Conservation (phyloP, 2,797 vertebrate genomes). For the Novumbra hubbsi region DNA sequence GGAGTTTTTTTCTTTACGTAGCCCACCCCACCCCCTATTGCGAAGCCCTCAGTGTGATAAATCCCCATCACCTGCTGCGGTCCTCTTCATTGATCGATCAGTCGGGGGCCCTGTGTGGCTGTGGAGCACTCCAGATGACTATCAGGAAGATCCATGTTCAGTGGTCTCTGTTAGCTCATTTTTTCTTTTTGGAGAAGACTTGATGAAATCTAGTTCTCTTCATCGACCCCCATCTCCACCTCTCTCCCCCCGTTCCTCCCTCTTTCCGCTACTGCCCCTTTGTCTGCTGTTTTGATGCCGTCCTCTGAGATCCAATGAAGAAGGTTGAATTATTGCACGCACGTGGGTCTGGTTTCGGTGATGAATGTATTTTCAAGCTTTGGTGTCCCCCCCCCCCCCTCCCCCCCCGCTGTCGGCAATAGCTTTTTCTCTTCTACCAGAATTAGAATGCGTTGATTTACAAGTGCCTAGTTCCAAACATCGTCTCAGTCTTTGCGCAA, state of each 20-base stretch:
- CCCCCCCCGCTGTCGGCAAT: slow-evolving; percentile 48
- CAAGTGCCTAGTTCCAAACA: slow-evolving; percentile 53
- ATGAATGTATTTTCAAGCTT: slow-evolving; percentile 50
- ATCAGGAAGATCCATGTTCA: slow-evolving; percentile 39
- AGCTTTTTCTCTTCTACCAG: slow-evolving; percentile 21
- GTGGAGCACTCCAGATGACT: slow-evolving; percentile 52
- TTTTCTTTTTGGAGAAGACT: too few relatives aligned
- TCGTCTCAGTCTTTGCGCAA: slow-evolving; percentile 48
- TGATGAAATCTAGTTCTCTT: slow-evolving; percentile 1
- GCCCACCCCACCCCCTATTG: slow-evolving; percentile 7
- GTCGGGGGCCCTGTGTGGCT: slow-evolving; percentile 54
- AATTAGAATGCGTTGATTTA: slow-evolving; percentile 59
- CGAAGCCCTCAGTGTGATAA: slow-evolving; percentile 33
- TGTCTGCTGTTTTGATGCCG: slow-evolving; percentile 28
- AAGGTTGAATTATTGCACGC: slow-evolving; percentile 45
- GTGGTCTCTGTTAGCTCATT: too few relatives aligned
- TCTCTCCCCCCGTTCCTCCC: slow-evolving; percentile 30
- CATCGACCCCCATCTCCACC: not conserved
- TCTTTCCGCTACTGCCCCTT: slow-evolving; percentile 16
- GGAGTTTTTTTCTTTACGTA: slow-evolving; percentile 27
- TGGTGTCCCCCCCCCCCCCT: too few relatives aligned
- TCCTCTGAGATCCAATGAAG: slow-evolving; percentile 35
- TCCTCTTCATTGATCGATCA: slow-evolving; percentile 54
- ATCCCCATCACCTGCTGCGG: slow-evolving; percentile 47
- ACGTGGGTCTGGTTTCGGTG: slow-evolving; percentile 54